Evolutionary conservation across 2,797 vertebrate species (phyloP).

Genomic region (Phalanger gymnotis): DNA sequence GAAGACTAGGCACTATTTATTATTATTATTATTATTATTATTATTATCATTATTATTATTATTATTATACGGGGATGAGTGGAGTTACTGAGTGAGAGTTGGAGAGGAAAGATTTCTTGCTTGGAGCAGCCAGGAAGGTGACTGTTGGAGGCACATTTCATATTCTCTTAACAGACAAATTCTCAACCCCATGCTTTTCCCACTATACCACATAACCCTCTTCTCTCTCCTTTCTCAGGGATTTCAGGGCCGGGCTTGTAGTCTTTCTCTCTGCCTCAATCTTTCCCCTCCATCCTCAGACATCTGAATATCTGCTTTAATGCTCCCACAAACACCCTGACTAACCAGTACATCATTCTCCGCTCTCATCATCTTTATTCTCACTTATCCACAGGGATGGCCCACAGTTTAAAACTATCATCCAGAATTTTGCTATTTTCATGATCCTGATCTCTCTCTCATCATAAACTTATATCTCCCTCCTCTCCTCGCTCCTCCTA

Average conservation of each 20-base stretch:
- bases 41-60: no score
- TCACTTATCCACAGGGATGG: not conserved
- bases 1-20: not conserved
- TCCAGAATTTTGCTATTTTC: not conserved
- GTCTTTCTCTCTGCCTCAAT: not conserved
- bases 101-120: not conserved
- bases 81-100: not conserved
- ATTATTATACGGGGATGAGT: not conserved
- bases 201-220: not conserved
- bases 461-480: not conserved
- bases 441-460: not conserved
- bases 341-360: not conserved
- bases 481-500: not conserved
- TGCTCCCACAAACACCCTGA: not conserved
- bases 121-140: not conserved
- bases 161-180: not conserved
- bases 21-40: not conserved
- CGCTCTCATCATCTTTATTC: not conserved
- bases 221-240: not conserved
- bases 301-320: not conserved
- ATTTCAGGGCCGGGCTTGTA: not conserved
- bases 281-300: not conserved
- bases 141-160: not conserved
- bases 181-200: not conserved
- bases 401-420: not conserved